phyloP scores from a whole-genome alignment of 2,888 invertebrate species.

The Hypomecis punctinalis region DNA sequence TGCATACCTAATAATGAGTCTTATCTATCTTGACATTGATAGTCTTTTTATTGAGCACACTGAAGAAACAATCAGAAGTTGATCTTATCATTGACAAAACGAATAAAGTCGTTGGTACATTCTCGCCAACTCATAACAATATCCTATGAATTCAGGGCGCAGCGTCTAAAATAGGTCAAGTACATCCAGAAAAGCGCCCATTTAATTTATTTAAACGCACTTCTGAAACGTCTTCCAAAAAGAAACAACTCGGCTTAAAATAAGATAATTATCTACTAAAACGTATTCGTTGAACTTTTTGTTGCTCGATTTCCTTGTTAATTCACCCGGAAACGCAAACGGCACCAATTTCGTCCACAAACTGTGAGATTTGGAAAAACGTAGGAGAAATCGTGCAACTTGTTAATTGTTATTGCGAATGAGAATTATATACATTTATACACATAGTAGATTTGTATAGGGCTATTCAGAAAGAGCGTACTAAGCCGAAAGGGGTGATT shows the following conservation, averaged over 20 bases:
- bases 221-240: background rate
- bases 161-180: background rate
- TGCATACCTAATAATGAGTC: too few species aligned
- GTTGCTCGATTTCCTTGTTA: slow-evolving; percentile 1
- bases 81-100: too few species aligned
- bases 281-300: slow-evolving; percentile 13
- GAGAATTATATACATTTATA: background rate
- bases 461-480: background rate
- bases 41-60: too few species aligned
- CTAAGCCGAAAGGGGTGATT: too few species aligned
- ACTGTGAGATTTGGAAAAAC: slow-evolving; percentile 6
- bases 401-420: slow-evolving; percentile 7
- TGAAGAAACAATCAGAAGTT: too few species aligned
- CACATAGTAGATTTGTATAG: background rate
- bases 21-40: too few species aligned
- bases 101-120: too few species aligned
- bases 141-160: too few species aligned
- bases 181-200: background rate
- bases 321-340: slow-evolving; percentile 11
- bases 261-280: background rate
- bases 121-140: too few species aligned
- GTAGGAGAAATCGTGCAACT: background rate
- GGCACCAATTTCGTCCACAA: slow-evolving; percentile 4
- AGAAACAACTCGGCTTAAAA: slow-evolving; percentile 6
- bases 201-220: background rate